Evolutionary conservation across 2,888 invertebrate species (phyloP).

Genomic region (Leptinotarsa tumamoca): DNA sequence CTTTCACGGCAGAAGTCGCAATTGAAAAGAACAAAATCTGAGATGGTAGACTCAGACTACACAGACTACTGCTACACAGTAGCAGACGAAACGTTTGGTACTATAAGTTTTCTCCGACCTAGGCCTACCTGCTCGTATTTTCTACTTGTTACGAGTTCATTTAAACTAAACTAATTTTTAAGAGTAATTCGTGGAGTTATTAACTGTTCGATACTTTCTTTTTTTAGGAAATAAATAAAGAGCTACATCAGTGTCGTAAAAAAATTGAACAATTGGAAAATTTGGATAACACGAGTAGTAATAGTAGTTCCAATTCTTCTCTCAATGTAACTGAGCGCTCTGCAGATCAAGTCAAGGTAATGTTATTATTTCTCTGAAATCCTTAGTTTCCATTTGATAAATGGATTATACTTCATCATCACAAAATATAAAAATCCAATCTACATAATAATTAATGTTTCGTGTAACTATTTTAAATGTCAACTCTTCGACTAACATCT

Average conservation of each 20-base stretch:
- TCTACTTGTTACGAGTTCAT: too few relatives aligned
- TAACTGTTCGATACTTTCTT: neutral
- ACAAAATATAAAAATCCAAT: too few relatives aligned
- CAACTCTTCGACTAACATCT: too few relatives aligned
- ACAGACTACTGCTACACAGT: too few relatives aligned
- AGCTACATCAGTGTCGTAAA: slow-evolving; percentile 72
- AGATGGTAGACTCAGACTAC: too few relatives aligned
- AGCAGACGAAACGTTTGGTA: too few relatives aligned
- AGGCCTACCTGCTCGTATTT: too few relatives aligned
- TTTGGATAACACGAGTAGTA: slow-evolving; percentile 64
- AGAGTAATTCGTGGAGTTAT: neutral
- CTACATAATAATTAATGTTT: too few relatives aligned
- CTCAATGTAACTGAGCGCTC: slow-evolving; percentile 65
- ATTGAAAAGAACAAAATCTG: too few relatives aligned
- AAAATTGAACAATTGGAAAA: slow-evolving; percentile 66
- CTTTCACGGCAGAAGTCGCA: too few relatives aligned
- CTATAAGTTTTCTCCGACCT: too few relatives aligned
- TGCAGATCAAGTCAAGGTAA: slow-evolving; percentile 59
- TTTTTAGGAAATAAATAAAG: slow-evolving; percentile 77
- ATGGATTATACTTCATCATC: neutral
- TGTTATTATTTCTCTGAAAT: neutral
- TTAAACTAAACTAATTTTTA: neutral
- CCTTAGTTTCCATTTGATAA: neutral
- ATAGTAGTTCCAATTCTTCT: slow-evolving; percentile 75
- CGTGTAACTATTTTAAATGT: too few relatives aligned